These are phyloP conservation scores for Aphis craccivora DNA, from an alignment of 1,140 invertebrate species.

Conservation along the genomic window DNA sequence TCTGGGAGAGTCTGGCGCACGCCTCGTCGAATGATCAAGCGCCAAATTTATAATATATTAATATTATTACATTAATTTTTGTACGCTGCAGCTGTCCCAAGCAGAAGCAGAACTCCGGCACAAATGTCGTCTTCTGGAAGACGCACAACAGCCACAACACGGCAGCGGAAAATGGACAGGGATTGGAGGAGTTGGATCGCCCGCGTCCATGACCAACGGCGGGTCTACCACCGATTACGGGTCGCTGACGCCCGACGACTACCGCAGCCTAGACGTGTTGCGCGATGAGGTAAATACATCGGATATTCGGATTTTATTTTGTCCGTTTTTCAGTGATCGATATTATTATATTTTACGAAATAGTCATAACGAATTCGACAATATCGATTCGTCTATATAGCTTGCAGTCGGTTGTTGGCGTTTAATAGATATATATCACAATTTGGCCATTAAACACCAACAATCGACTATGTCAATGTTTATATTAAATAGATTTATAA, in stretches of 20 bases:
- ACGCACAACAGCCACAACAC: constrained; percentile 1
- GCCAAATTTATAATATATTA: too few species aligned
- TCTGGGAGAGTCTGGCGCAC: too few species aligned
- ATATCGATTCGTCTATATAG: background rate
- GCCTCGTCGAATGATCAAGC: too few species aligned
- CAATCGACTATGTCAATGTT: background rate
- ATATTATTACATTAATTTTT: background rate
- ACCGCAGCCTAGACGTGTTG: constrained; percentile 79
- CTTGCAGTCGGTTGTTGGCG: background rate
- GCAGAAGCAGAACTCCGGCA: constrained; percentile 22
- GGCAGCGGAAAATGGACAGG: constrained; percentile 21
- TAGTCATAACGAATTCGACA: background rate
- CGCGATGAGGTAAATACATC: constrained; percentile 76
- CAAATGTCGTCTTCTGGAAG: constrained; percentile 37
- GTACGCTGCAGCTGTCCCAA: background rate
- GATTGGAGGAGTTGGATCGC: background rate
- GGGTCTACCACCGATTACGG: constrained; percentile 79
- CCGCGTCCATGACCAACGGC: constrained; percentile 15
- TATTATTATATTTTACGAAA: background rate
- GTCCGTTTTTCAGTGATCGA: background rate
- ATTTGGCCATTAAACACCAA: constrained; percentile 3
- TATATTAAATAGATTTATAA: background rate
- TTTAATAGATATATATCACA: background rate
- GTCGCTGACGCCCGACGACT: constrained; percentile 64
- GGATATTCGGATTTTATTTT: background rate